These are phyloP conservation scores for Mesocricetus auratus DNA, from an alignment of 2,113 vertebrate genomes.

Conservation along the genomic window DNA sequence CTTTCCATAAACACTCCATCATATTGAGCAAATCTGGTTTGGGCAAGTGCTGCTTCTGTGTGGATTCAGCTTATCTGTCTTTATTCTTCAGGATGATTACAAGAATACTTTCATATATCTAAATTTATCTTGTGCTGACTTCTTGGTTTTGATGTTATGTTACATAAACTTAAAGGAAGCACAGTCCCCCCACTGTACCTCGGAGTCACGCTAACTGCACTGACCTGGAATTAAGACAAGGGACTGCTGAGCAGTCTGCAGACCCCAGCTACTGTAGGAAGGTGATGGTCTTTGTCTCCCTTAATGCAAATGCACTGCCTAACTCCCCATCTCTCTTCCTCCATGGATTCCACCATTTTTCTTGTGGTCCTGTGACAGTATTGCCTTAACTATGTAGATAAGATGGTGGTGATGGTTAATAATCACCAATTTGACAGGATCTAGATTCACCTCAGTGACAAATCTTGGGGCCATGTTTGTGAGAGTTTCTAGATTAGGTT, in stretches of 20 bases:
- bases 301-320: background rate
- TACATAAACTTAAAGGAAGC: constrained; percentile 60
- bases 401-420: background rate
- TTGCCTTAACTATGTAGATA: constrained; percentile 26
- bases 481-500: background rate
- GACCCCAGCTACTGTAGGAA: background rate
- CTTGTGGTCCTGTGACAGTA: background rate
- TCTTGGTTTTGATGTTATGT: constrained; percentile 44
- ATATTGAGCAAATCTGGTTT: background rate
- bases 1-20: background rate
- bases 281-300: background rate
- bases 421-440: background rate
- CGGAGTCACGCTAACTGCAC: constrained; percentile 56
- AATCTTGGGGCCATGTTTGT: background rate
- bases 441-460: background rate
- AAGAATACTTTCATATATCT: constrained; percentile 51
- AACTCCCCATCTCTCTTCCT: background rate
- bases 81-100: constrained; percentile 36
- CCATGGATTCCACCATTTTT: background rate
- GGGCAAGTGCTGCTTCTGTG: background rate
- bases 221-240: constrained; percentile 65
- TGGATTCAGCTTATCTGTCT: constrained; percentile 54
- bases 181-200: constrained; percentile 48
- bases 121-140: constrained; percentile 73
- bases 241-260: background rate